Percentiles rank a stretch among this genome's conserved stretches.
These are phyloP conservation scores for Clamator glandarius DNA, from an alignment of 2,797 vertebrate species.

Conservation along the genomic window DNA sequence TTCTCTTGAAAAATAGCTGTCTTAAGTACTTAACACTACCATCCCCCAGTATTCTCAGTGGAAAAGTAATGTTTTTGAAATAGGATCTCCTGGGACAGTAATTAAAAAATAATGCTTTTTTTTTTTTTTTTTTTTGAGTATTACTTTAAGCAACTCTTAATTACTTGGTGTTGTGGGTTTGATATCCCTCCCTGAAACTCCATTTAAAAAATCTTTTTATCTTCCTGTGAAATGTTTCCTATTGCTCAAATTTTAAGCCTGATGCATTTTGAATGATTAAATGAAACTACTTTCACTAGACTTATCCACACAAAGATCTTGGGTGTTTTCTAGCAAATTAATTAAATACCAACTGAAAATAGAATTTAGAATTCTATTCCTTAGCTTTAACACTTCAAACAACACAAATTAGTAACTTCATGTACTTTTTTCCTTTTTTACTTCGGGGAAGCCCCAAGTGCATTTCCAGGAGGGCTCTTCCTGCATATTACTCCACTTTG, in stretches of 20 bases:
- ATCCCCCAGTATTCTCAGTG: neutral
- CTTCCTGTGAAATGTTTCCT: neutral
- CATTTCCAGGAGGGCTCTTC: neutral
- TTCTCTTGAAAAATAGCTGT: neutral
- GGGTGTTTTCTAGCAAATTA: neutral
- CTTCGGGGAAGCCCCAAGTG: neutral
- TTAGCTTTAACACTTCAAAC: neutral
- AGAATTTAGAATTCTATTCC: neutral
- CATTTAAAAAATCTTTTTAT: neutral
- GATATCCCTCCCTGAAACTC: accelerated
- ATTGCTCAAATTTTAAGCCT: neutral
- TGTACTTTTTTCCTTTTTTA: neutral
- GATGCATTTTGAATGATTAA: neutral
- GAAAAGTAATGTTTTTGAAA: neutral
- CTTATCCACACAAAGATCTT: neutral
- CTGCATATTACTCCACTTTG: neutral
- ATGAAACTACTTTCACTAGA: neutral
- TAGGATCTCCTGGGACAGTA: neutral
- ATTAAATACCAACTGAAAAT: neutral
- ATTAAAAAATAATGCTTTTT: neutral
- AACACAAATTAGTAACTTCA: neutral
- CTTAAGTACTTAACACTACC: neutral
- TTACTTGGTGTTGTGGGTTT: neutral
- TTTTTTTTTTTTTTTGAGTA: neutral
- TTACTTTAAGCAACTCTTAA: neutral